A percentile compares a stretch with the other conserved stretches of the same genome.
Evolutionary conservation across 2,797 vertebrate species (phyloP).

Genomic region (Diglossa cyanea): DNA sequence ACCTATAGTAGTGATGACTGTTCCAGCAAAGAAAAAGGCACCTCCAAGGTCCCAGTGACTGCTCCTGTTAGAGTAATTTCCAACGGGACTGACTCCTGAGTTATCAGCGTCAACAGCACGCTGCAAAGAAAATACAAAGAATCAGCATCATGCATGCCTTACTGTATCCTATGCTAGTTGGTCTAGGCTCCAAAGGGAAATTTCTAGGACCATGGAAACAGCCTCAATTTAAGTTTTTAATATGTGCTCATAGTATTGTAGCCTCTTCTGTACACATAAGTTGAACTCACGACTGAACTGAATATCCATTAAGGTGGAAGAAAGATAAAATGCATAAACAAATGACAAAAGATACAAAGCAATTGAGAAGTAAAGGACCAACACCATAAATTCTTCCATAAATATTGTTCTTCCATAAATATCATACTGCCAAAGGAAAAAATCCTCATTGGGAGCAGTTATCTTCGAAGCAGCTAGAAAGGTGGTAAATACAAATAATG

Average conservation of each 20-base stretch:
- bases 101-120: constrained; percentile 90
- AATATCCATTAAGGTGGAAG: not conserved
- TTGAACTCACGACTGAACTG: not conserved
- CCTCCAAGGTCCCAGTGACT: constrained; percentile 97
- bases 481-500: not conserved
- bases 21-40: constrained; percentile 98
- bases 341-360: not conserved
- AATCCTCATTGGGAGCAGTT: not conserved
- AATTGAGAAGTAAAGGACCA: not conserved
- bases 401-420: not conserved
- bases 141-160: not conserved
- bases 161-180: not conserved
- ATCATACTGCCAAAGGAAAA: not conserved
- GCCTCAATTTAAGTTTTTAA: not conserved
- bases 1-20: constrained; percentile 98
- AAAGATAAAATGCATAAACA: not conserved
- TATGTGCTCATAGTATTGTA: not conserved
- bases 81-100: constrained; percentile 92
- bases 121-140: constrained; percentile 74
- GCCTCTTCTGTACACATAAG: not conserved
- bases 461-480: not conserved
- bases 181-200: not conserved
- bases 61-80: constrained; percentile 87
- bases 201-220: not conserved
- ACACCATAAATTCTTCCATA: not conserved